Evolutionary conservation across 1,140 invertebrate genomes (phyloP).

Genomic region (Cephus cinctus): DNA sequence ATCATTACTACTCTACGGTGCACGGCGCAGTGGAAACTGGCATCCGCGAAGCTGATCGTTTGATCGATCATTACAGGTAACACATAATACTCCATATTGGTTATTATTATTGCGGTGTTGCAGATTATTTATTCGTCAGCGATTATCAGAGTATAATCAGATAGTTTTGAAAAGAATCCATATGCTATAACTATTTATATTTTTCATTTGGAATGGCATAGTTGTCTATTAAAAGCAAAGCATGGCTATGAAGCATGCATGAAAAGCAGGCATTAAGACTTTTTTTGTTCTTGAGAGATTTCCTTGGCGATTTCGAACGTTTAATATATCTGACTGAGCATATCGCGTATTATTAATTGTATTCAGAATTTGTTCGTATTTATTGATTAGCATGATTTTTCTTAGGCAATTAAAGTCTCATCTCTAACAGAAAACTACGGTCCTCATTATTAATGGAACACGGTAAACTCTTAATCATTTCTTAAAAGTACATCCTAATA

Average conservation of each 20-base stretch:
- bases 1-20: constrained; percentile 70
- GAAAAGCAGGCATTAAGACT: too few species aligned
- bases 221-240: too few species aligned
- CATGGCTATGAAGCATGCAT: too few species aligned
- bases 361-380: too few species aligned
- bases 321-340: constrained; percentile 8
- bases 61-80: constrained; percentile 42
- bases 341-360: too few species aligned
- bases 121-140: neutral
- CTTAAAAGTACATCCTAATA: neutral
- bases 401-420: constrained; percentile 40
- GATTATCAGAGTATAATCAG: neutral
- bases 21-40: constrained; percentile 80
- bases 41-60: constrained; percentile 69
- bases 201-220: neutral
- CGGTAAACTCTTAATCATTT: constrained; percentile 17
- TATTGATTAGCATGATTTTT: constrained; percentile 45
- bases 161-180: neutral
- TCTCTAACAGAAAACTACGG: constrained; percentile 35
- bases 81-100: neutral
- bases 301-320: neutral
- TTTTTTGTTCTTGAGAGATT: neutral
- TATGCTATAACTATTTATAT: neutral
- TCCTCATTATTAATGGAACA: constrained; percentile 26
- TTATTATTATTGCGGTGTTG: neutral